These are phyloP conservation scores for Ictalurus punctatus DNA, from an alignment of 2,113 vertebrate genomes.

Conservation along the genomic window DNA sequence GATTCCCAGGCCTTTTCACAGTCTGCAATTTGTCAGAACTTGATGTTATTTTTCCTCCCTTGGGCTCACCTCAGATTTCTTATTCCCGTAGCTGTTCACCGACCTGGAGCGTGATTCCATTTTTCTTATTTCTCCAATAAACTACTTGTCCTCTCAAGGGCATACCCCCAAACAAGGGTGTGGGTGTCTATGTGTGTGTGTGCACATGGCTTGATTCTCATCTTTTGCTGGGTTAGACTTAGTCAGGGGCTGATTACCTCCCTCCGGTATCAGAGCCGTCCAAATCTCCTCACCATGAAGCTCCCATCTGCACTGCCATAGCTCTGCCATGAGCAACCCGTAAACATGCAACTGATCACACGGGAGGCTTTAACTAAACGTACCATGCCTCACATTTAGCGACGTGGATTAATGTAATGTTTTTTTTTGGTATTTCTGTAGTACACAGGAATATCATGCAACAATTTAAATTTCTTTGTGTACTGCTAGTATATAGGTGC, in stretches of 20 bases:
- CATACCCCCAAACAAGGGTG: constrained; percentile 26
- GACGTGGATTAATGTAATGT: background rate
- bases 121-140: constrained; percentile 27
- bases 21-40: background rate
- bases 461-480: background rate
- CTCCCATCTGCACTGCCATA: constrained; percentile 44
- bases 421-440: background rate
- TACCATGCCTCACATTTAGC: constrained; percentile 25
- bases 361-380: constrained; percentile 20
- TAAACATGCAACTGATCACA: background rate
- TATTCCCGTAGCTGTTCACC: constrained; percentile 26
- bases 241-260: constrained; percentile 58
- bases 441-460: background rate
- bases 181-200: constrained; percentile 24
- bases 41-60: background rate
- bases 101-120: constrained; percentile 24
- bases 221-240: constrained; percentile 54
- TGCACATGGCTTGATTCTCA: constrained; percentile 60
- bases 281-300: constrained; percentile 53
- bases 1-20: background rate
- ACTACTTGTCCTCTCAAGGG: constrained; percentile 33
- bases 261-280: constrained; percentile 60
- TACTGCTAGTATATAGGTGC: background rate
- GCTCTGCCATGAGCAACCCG: constrained; percentile 32
- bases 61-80: background rate